Base-by-base conservation (phyloP, 2,797 vertebrate genomes). In the Mionectes olivaceus region DNA sequence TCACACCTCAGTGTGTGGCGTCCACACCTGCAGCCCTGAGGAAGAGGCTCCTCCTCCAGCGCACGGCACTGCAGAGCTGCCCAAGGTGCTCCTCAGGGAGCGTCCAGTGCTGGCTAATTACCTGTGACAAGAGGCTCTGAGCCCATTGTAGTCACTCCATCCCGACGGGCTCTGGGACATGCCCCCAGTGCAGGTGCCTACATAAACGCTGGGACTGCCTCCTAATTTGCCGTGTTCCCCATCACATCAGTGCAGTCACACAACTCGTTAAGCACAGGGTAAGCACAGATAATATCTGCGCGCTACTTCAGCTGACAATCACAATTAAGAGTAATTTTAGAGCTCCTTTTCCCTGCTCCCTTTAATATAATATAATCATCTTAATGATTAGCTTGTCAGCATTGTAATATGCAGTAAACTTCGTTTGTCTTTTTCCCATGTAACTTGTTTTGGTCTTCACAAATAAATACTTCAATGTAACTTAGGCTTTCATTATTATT, bases 1-100 rank as follows among this genome's bases (percentile, higher is more conserved):
- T 90, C 75, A 60, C 74, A 61, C 74, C 94, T 94, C 82, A 70
- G 17, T 30, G 35, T 60, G 84, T 59, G 93, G 73, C 83, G 39
- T 50, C 81, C 85, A 96, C 90, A 96, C 92, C 90, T 93, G 75
- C 83, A 87, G 89, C 41, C 46, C 44, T 52, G 53, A 90, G 87
- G 56, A 83, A 82, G 79, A 79, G 90, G 84, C 90, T 88, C 90
- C 84, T 83, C n/a, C 76, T 87, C 63, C 33, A 24, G 33, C 32
- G 10, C 19, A 7, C 6, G 19, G 78, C 50, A 52, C 68, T 15
- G 52, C 77, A 37, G 65, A 92, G 78, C 67, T 91, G 87, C 57
- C 87, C 21, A 52, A 64, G 94, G 87, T 75, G 73, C 83, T 94
- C 78, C 82, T 1, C 11, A 27, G 91, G 82, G 75, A 95, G 64